A percentile compares a stretch with the other conserved stretches of the same genome.
Conservation (phyloP, 2,797 vertebrate species). For the Petrocephalus schoutedeni region DNA sequence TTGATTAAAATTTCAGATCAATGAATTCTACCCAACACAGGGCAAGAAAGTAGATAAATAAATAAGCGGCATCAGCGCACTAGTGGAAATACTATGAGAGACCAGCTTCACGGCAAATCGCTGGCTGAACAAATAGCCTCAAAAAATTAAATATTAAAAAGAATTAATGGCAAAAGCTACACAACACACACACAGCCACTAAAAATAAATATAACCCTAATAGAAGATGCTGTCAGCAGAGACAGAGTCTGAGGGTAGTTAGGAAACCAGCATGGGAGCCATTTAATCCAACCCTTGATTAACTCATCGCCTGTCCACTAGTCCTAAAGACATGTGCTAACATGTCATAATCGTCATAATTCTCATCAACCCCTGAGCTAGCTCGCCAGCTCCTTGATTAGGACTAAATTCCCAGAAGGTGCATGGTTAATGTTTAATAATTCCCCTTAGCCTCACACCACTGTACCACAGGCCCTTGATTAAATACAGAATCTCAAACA, state of each 20-base stretch:
- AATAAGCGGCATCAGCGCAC: background rate
- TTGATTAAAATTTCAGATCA: conserved; percentile 36
- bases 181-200: conserved; percentile 31
- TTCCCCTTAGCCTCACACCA: conserved; percentile 78
- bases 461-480: conserved; percentile 69
- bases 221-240: conserved; percentile 49
- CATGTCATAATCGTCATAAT: conserved; percentile 96
- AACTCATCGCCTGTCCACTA: conserved; percentile 93
- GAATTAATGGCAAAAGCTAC: conserved; percentile 36
- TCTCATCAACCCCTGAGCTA: conserved; percentile 75
- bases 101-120: background rate
- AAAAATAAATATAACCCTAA: conserved; percentile 47
- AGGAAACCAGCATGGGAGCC: conserved; percentile 82
- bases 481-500: conserved; percentile 73
- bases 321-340: conserved; percentile 84
- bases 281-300: conserved; percentile 86
- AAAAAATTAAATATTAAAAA: background rate
- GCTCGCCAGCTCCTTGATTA: conserved; percentile 87
- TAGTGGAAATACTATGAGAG: background rate
- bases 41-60: background rate
- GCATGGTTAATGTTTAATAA: conserved; percentile 79
- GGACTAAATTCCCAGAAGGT: conserved; percentile 76
- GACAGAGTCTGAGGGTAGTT: conserved; percentile 67
- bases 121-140: background rate
- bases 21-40: background rate